Evolutionary conservation across 2,113 vertebrate genomes (phyloP), one percentile per base, ranked within the genome.

Genomic region (Podarcis cretensis): DNA sequence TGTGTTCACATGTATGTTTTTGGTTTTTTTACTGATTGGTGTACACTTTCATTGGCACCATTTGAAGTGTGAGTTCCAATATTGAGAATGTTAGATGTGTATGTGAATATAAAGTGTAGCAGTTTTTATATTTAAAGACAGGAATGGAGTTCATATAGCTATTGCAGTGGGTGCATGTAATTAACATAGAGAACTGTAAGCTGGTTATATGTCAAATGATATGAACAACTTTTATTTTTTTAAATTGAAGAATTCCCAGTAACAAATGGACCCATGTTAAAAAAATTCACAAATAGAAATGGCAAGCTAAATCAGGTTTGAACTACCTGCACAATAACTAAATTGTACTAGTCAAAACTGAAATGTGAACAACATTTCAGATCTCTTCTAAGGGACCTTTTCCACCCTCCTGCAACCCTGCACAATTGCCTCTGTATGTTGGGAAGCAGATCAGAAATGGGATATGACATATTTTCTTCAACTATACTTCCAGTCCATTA

Each of bases 261-360:
- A 2, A 21, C 48, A 14, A 21, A 30, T 16, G 75, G 43, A 79
- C 6, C 14, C 0, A n/a, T 3, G 13, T 82, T 83, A 69, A 27
- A 54, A 54, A 54, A 12, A 12, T 65, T 85, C 0, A 9, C 54
- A 25, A n/a, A 87, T 27, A 83, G 35, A 54, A 84, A 54, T 23
- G 21, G 0, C 0, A 32, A 5, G 0, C 9, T 5, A 5, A 1
- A 9, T 35, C 21, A 27, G 81, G 9, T 12, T 1, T 0, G 3
- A 13, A 0, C 1, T 37, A 7, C 1, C 48, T 65, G 3, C 3
- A 1, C 10, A 21, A 83, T 20, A 14, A 2, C 1, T 4, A 18
- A 6, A 0, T 1, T 16, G 2, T 2, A 25, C 20, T 76, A 54
- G 3, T 69, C 2, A 0, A 0, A 54, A 25, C 1, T 6, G 43